Conservation (phyloP, 2,113 vertebrate species). For the Galeopterus variegatus region DNA sequence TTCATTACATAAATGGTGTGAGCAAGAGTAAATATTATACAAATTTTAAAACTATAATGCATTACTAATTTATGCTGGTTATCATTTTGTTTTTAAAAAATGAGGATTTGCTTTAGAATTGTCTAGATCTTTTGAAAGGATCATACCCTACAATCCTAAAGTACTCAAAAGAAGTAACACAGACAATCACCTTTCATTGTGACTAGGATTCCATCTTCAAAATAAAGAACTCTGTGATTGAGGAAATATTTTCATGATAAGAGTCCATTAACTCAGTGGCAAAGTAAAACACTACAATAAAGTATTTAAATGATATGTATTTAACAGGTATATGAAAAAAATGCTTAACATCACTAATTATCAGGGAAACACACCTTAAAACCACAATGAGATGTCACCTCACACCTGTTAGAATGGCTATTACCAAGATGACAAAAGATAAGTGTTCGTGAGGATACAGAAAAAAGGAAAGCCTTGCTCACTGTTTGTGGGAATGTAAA, state of each 20-base stretch:
- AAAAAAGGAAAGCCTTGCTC: background rate
- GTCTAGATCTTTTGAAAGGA: background rate
- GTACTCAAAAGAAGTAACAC: background rate
- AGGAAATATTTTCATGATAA: background rate
- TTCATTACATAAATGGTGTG: background rate
- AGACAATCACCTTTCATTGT: background rate
- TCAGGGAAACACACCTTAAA: background rate
- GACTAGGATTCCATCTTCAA: background rate
- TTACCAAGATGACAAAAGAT: background rate
- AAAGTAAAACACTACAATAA: background rate
- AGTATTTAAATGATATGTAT: background rate
- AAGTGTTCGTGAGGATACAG: background rate
- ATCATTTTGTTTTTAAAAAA: background rate
- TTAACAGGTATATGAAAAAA: background rate
- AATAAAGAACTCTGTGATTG: background rate
- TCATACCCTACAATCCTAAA: background rate
- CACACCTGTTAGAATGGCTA: background rate
- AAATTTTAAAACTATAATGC: background rate
- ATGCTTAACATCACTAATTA: background rate
- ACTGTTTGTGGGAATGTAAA: background rate
- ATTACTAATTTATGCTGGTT: background rate
- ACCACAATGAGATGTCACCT: background rate
- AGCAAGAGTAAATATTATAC: background rate
- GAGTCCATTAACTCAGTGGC: rapidly evolving
- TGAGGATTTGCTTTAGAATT: background rate